A percentile compares a stretch with the other conserved stretches of the same genome.
These are phyloP conservation scores for Lindbergichthys nudifrons DNA, from an alignment of 2,797 vertebrate species.

Conservation along the genomic window DNA sequence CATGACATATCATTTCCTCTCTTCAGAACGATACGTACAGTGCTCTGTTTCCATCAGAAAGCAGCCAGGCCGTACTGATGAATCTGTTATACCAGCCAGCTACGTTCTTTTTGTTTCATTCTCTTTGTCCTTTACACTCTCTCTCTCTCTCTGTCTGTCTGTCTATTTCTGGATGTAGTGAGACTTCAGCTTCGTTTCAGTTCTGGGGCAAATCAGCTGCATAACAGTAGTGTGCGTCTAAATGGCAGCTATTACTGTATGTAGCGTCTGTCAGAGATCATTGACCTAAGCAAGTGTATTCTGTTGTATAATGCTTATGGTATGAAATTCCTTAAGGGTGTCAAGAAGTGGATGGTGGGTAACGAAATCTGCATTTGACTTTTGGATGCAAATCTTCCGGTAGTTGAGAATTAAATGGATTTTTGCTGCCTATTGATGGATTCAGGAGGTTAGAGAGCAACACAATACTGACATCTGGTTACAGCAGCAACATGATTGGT, in stretches of 20 bases:
- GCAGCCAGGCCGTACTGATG: constrained; percentile 71
- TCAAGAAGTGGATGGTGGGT: constrained; percentile 1
- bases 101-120: constrained; percentile 54
- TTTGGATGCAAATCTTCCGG: constrained; percentile 12
- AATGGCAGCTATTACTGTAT: constrained; percentile 46
- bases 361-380: constrained; percentile 20
- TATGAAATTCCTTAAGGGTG: constrained; percentile 24
- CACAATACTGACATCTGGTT: constrained; percentile 3
- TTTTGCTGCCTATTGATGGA: background rate
- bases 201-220: constrained; percentile 33
- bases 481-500: constrained; percentile 7
- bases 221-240: constrained; percentile 57
- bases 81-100: constrained; percentile 61
- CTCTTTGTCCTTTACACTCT: constrained; percentile 41
- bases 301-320: constrained; percentile 17
- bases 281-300: constrained; percentile 33
- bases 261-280: constrained; percentile 42
- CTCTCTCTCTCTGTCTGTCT: constrained; percentile 16
- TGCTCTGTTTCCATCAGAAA: constrained; percentile 71
- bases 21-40: constrained; percentile 53
- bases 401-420: constrained; percentile 27
- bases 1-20: constrained; percentile 77
- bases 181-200: constrained; percentile 52
- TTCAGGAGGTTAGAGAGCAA: background rate
- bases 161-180: constrained; percentile 39